Conservation (phyloP, 2,113 vertebrate species). For the Upupa epops region DNA sequence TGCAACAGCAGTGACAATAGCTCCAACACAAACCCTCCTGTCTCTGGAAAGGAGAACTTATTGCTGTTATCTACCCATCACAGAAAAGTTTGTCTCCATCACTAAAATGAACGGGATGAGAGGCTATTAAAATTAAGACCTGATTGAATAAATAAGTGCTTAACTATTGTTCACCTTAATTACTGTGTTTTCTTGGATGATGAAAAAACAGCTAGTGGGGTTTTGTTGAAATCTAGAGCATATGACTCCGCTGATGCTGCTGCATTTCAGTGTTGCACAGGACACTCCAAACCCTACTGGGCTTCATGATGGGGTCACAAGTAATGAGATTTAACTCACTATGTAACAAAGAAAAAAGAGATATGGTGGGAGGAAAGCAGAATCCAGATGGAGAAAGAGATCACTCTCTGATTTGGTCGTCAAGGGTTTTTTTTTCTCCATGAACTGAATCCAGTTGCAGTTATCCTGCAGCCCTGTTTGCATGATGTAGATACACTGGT, state of each 20-base stretch:
- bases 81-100: neutral
- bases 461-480: conserved; percentile 35
- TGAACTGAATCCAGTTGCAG: neutral
- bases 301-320: neutral
- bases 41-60: neutral
- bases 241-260: accelerated
- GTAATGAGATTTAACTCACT: neutral
- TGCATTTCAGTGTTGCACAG: accelerated
- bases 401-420: neutral
- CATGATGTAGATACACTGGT: conserved; percentile 28
- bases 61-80: neutral
- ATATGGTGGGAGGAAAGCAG: neutral
- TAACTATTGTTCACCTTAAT: neutral
- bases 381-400: neutral
- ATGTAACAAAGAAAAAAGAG: neutral
- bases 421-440: neutral
- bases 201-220: neutral
- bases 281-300: neutral
- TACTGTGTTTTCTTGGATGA: neutral
- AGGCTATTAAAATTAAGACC: neutral
- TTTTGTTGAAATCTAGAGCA: neutral
- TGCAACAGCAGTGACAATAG: neutral
- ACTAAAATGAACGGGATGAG: neutral
- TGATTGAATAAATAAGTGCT: neutral
- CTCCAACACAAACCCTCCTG: neutral